phyloP scores from a whole-genome alignment of 2,113 vertebrate genomes.

The Coturnix japonica region DNA sequence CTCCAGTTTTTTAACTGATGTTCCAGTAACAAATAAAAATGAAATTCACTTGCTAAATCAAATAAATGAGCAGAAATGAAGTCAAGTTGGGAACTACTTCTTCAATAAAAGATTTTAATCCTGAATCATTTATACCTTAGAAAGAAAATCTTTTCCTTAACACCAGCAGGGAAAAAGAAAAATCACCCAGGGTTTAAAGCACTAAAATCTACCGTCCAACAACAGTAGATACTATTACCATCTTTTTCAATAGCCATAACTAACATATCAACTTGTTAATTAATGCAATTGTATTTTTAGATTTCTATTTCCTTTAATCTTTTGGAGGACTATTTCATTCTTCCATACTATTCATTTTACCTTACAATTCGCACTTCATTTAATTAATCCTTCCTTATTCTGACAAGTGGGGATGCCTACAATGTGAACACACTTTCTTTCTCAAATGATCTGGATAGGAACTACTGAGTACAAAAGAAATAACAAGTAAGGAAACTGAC shows the following conservation, averaged over 20 bases:
- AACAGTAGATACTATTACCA: neutral
- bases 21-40: neutral
- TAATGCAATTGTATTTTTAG: neutral
- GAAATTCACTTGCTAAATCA: neutral
- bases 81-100: neutral
- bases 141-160: neutral
- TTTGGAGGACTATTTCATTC: neutral
- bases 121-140: neutral
- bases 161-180: neutral
- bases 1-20: neutral
- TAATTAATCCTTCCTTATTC: neutral
- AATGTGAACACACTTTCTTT: neutral
- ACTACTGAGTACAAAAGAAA: neutral
- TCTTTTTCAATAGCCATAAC: neutral
- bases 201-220: neutral
- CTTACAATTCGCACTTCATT: neutral
- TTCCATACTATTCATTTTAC: neutral
- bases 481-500: neutral
- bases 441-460: neutral
- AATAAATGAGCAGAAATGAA: neutral
- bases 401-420: accelerated
- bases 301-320: neutral
- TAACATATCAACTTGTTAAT: neutral
- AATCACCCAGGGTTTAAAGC: neutral
- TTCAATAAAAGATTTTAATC: neutral